These are phyloP conservation scores for Loxodonta africana DNA, from an alignment of 2,113 vertebrate species.

Conservation along the genomic window DNA sequence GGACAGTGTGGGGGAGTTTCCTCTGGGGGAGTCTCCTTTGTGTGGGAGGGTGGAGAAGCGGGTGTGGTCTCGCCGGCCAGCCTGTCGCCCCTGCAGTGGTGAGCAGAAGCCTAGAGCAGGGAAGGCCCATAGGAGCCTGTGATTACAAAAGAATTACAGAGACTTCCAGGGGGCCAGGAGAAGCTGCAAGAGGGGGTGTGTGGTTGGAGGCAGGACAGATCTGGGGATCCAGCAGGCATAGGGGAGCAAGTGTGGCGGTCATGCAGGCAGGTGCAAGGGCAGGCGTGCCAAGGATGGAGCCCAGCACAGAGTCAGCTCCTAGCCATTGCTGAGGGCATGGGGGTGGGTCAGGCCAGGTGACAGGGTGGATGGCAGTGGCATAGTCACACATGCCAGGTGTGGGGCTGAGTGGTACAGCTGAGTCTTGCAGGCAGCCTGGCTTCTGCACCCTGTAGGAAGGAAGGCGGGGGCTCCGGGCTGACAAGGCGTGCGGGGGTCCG, in stretches of 20 bases:
- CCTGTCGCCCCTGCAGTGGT: not conserved
- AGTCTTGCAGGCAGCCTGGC: not conserved
- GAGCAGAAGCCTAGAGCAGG: not conserved
- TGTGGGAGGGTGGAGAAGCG: not conserved
- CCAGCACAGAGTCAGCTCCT: not conserved
- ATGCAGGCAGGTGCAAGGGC: not conserved
- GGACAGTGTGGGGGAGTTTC: not conserved
- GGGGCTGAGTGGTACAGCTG: not conserved
- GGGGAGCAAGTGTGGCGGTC: not conserved
- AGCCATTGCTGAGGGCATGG: not conserved
- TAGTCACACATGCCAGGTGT: too few relatives aligned
- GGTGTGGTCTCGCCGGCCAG: accelerated
- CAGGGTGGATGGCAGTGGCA: too few relatives aligned
- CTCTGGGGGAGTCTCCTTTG: accelerated
- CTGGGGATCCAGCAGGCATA: not conserved
- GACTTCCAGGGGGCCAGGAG: not conserved
- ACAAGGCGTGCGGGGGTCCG: conserved; percentile 71
- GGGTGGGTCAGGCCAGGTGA: not conserved
- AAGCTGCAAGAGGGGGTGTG: not conserved
- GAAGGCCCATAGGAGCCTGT: not conserved
- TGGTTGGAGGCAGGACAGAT: not conserved
- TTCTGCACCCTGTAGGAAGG: not conserved
- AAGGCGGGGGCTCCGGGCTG: conserved; percentile 57
- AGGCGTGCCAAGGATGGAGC: not conserved
- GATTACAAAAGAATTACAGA: not conserved